Conservation (phyloP, 2,888 invertebrate species). For the Morpho achilles region DNA sequence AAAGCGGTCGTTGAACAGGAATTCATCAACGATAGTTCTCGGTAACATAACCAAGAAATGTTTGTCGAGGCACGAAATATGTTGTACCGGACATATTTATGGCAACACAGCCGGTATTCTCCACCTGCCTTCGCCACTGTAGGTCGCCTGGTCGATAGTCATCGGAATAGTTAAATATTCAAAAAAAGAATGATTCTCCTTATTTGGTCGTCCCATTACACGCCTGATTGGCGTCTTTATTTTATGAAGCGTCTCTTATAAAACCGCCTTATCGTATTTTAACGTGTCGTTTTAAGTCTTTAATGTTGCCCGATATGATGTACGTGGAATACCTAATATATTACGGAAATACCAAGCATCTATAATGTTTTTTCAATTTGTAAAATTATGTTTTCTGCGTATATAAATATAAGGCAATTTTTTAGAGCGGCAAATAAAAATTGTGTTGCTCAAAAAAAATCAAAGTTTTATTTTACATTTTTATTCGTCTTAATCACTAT, state of each 20-base stretch:
- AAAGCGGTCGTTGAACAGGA: conserved; percentile 24
- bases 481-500: too few relatives aligned
- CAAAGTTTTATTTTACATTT: too few relatives aligned
- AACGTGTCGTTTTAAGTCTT: conserved; percentile 10
- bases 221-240: conserved; percentile 8
- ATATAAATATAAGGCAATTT: too few relatives aligned
- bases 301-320: neutral
- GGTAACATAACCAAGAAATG: conserved; percentile 48
- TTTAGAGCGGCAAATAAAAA: too few relatives aligned
- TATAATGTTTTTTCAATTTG: too few relatives aligned
- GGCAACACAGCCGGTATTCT: conserved; percentile 32
- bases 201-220: conserved; percentile 20
- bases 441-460: too few relatives aligned
- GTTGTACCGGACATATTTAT: conserved; percentile 47
- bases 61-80: conserved; percentile 46
- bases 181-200: conserved; percentile 16
- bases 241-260: too few relatives aligned
- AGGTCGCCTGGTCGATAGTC: conserved; percentile 34
- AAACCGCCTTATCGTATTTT: neutral
- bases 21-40: conserved; percentile 38
- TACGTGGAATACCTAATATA: neutral
- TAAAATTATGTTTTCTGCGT: too few relatives aligned
- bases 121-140: conserved; percentile 54
- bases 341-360: too few relatives aligned
- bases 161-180: conserved; percentile 21